Conservation (phyloP, 2,888 invertebrate species). For the Eucera pruinosa region DNA sequence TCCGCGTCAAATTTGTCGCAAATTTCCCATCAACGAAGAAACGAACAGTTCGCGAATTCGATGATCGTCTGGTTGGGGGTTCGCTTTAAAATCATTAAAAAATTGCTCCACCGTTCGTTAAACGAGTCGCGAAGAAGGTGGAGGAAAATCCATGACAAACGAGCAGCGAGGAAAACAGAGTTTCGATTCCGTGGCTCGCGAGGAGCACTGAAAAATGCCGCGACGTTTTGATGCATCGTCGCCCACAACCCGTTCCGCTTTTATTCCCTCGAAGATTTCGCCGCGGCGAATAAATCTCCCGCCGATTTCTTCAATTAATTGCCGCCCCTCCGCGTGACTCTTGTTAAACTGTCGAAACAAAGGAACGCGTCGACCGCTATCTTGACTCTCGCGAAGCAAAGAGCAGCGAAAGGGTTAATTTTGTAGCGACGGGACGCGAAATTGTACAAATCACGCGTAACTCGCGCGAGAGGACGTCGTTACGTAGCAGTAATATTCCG, state of each 20-base stretch:
- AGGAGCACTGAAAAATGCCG: conserved; percentile 8
- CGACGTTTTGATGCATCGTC: conserved; percentile 18
- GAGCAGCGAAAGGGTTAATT: too few relatives aligned
- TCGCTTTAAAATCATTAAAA: conserved; percentile 13
- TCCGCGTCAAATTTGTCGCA: conserved; percentile 10
- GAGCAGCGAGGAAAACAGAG: background rate
- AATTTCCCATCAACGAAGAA: background rate
- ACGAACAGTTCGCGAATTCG: conserved; percentile 25
- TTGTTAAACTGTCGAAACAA: too few relatives aligned
- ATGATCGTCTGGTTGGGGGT: too few relatives aligned
- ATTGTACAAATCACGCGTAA: too few relatives aligned
- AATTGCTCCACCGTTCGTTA: conserved; percentile 10
- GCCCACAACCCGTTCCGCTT: background rate
- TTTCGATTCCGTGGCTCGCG: background rate
- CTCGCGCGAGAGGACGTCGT: too few relatives aligned
- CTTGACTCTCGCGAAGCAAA: too few relatives aligned
- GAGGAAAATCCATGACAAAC: conserved; percentile 7
- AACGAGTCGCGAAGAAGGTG: conserved; percentile 1
- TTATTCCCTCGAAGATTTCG: conserved; percentile 11
- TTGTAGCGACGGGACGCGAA: too few relatives aligned
- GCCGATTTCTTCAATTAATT: conserved; percentile 10
- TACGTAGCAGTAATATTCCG: too few relatives aligned
- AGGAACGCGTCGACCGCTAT: too few relatives aligned
- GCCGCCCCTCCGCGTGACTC: background rate
- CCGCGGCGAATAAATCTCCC: conserved; percentile 16